Evolutionary conservation across 1,140 invertebrate genomes (phyloP), one percentile per base, ranked within the genome.

Genomic region (Anagrus nilaparvatae): DNA sequence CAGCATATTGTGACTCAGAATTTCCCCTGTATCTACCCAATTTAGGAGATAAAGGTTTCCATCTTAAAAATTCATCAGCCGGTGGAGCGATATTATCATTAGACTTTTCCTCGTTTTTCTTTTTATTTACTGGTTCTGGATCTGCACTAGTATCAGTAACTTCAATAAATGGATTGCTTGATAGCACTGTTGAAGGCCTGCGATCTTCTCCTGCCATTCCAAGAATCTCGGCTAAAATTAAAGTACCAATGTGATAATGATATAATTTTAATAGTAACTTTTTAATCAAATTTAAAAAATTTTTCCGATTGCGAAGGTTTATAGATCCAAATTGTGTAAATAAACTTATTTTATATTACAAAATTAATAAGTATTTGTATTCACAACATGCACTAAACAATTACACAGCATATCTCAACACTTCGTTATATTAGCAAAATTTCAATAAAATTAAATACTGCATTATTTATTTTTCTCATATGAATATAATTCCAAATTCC

Each of bases 1-100:
- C 84, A 7, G 86, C 86, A 56, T 86, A 91, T 47, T 83, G 78
- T 1, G 79, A 69, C 35, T 86, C 78, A 6, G 75, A 76, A 28
- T 69, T 70, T 24, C 61, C 63, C 37, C 74, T 70, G 3, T 59
- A 51, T 32, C 58, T 59, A n/a, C 53, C 53, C 5, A 47, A 20
- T 43, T 63, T 66, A 3, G 59, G 53, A 4, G 59, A 59, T 32
- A 63, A 60, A 6, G 35, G 3, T 42, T 64, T 70, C 70, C 71
- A 74, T 2, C 60, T 39, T 8, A 5, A 5, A 16, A 63, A 38
- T 4, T 64, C 43, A 8, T 69, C 59, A 8, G 69, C 66, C 8
- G 67, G 64, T 12, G 74, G 73, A 0, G 75, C 75, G 2, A 74
- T 71, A 6, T 69, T 67, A n/a, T n/a, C n/a, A n/a, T n/a, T n/a